A percentile compares a stretch with the other conserved stretches of the same genome.
Evolutionary conservation across 2,113 vertebrate species (phyloP).

Genomic region (Cariama cristata): DNA sequence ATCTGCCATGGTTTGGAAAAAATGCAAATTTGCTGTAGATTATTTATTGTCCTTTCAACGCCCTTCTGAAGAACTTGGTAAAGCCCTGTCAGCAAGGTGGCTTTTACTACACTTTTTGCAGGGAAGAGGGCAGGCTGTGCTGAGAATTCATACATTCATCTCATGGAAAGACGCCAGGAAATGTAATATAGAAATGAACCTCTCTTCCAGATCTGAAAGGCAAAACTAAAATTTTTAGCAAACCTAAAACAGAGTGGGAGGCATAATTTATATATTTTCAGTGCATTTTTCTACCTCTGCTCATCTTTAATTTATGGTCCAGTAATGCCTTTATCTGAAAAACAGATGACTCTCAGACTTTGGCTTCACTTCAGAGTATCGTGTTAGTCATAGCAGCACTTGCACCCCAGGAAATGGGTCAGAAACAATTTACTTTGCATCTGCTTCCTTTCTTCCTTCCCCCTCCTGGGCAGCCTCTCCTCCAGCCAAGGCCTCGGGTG

Average conservation of each 20-base stretch:
- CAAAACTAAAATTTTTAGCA: background rate
- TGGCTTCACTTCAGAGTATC: background rate
- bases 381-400: background rate
- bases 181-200: background rate
- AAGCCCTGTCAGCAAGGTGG: background rate
- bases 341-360: background rate
- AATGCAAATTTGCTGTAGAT: constrained; percentile 28
- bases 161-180: background rate
- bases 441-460: background rate
- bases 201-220: background rate
- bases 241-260: background rate
- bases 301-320: background rate
- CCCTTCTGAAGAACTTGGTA: background rate
- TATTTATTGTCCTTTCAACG: background rate
- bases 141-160: background rate
- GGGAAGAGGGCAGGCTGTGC: background rate
- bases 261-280: background rate
- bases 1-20: constrained; percentile 39
- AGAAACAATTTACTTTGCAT: background rate
- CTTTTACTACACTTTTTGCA: background rate
- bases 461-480: background rate
- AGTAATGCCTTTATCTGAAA: background rate
- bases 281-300: background rate
- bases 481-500: rapidly evolving
- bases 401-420: background rate